A percentile compares a stretch with the other conserved stretches of the same genome.
These are phyloP conservation scores for Ceratosolen solmsi DNA, from an alignment of 1,140 invertebrate species.

Conservation along the genomic window DNA sequence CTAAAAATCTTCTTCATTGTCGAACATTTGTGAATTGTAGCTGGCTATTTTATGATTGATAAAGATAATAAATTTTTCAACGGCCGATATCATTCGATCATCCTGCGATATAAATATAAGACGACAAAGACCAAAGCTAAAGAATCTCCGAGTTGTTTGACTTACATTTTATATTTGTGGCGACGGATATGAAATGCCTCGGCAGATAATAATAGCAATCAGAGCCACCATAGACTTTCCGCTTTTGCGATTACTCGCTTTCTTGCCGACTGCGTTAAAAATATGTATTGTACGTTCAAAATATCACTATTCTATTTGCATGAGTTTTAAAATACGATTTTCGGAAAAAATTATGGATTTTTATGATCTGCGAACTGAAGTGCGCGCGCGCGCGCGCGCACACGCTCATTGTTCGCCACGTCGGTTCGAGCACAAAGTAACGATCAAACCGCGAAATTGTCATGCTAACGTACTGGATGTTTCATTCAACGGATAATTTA, in stretches of 20 bases:
- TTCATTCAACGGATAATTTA: too few relatives aligned
- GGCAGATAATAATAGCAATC: slow-evolving; percentile 25
- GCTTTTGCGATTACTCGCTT: slow-evolving; percentile 5
- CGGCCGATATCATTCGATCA: too few relatives aligned
- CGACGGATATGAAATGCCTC: background rate
- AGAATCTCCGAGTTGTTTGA: background rate
- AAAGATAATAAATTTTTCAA: too few relatives aligned
- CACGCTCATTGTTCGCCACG: too few relatives aligned
- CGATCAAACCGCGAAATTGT: too few relatives aligned
- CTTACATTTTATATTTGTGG: slow-evolving; percentile 12
- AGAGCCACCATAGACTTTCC: slow-evolving; percentile 1
- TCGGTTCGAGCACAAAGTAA: too few relatives aligned
- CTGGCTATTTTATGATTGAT: background rate
- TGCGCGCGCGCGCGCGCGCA: too few relatives aligned
- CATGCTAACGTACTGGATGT: too few relatives aligned
- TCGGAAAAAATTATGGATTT: too few relatives aligned
- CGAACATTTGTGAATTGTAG: too few relatives aligned
- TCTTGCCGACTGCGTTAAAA: background rate
- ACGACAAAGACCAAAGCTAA: background rate
- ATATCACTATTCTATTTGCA: background rate
- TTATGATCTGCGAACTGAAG: too few relatives aligned
- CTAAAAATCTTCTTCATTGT: too few relatives aligned
- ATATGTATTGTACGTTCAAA: background rate
- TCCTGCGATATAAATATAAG: background rate
- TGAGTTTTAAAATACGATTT: background rate